phyloP scores from a whole-genome alignment of 2,113 vertebrate genomes.

The Taxidea taxus region DNA sequence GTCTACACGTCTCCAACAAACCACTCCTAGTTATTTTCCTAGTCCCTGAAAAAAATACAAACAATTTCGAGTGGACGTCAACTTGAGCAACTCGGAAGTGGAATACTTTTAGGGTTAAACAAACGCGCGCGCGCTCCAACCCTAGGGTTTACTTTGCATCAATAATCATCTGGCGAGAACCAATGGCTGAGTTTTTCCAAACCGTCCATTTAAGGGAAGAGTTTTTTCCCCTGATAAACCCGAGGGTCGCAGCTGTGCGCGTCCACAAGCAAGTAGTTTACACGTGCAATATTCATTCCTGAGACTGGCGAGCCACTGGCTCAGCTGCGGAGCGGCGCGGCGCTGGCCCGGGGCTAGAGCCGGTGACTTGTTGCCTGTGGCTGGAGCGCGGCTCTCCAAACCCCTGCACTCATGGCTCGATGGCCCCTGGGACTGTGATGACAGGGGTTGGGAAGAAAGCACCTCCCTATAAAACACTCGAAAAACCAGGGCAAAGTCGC shows the following conservation, averaged over 20 bases:
- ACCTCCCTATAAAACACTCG: background rate
- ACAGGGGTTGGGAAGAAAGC: background rate
- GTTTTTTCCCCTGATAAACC: constrained; percentile 70
- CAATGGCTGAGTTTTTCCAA: constrained; percentile 82
- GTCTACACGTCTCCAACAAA: constrained; percentile 53
- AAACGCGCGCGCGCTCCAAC: constrained; percentile 37
- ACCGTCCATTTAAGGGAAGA: constrained; percentile 67
- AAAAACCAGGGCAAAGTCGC: background rate
- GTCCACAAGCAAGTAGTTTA: constrained; percentile 53
- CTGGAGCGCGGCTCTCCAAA: background rate
- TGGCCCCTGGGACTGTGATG: background rate
- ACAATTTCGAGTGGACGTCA: constrained; percentile 67
- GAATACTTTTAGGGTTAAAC: constrained; percentile 57
- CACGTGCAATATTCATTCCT: constrained; percentile 58
- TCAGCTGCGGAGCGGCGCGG: background rate
- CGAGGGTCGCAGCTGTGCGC: constrained; percentile 69
- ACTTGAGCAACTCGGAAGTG: constrained; percentile 41
- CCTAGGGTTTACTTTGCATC: constrained; percentile 66
- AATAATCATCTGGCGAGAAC: constrained; percentile 78
- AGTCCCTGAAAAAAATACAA: background rate
- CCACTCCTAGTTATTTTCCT: constrained; percentile 51
- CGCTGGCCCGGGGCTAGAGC: background rate
- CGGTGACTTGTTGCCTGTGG: constrained; percentile 56
- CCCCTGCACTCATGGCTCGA: background rate
- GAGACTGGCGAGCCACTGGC: background rate